These are phyloP conservation scores for Siniperca knerii DNA, from an alignment of 2,113 vertebrate species.

Conservation along the genomic window DNA sequence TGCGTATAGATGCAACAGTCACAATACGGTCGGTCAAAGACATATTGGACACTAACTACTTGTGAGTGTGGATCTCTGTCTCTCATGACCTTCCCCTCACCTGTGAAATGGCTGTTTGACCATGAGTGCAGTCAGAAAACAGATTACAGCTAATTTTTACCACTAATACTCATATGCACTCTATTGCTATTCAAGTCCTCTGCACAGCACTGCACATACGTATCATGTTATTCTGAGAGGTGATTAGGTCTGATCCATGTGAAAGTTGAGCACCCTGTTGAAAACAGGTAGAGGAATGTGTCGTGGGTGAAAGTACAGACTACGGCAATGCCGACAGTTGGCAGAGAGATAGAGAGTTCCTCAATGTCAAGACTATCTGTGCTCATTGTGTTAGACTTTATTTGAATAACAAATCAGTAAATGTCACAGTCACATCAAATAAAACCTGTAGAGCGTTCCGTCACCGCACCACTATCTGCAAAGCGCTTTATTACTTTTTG, in stretches of 20 bases:
- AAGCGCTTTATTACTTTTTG: constrained; percentile 30
- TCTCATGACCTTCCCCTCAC: background rate
- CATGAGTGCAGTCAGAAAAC: background rate
- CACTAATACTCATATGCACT: background rate
- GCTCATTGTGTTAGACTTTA: constrained; percentile 61
- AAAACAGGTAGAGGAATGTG: background rate
- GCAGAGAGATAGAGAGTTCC: constrained; percentile 21
- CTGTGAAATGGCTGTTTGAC: background rate
- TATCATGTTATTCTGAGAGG: constrained; percentile 27
- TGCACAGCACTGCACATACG: background rate
- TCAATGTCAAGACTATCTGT: constrained; percentile 51
- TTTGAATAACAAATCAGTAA: constrained; percentile 70
- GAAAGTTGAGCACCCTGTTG: background rate
- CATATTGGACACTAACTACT: too few species aligned
- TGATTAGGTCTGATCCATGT: background rate
- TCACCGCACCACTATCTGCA: constrained; percentile 23
- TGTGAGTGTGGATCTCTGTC: too few species aligned
- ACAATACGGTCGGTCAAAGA: background rate
- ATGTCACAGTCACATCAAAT: constrained; percentile 54
- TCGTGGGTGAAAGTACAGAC: background rate
- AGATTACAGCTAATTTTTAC: background rate
- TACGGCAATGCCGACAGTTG: background rate
- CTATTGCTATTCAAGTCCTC: background rate
- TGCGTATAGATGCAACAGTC: background rate
- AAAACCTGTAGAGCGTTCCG: constrained; percentile 25